phyloP scores from a whole-genome alignment of 2,888 invertebrate species.

The Taphrorychus bicolor region DNA sequence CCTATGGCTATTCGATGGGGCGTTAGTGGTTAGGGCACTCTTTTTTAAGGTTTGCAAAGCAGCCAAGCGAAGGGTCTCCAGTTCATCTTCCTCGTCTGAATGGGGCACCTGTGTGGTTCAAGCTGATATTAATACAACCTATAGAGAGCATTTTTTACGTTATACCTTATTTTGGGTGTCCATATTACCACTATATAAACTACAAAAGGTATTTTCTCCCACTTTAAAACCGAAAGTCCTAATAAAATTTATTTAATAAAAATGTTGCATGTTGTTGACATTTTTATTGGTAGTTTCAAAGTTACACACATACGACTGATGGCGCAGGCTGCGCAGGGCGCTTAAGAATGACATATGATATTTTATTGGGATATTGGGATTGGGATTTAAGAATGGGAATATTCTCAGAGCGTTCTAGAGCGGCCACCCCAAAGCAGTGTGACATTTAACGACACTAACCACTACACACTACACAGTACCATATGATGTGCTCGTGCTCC shows the following conservation, averaged over 20 bases:
- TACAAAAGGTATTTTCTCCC: background rate
- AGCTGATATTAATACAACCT: background rate
- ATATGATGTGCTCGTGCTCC: no score
- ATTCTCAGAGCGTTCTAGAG: no score
- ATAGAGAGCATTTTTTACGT: no score
- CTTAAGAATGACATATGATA: no score
- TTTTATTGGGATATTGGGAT: no score
- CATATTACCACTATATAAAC: background rate
- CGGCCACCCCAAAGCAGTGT: no score
- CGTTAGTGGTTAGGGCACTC: constrained; percentile 14
- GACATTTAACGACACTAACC: no score
- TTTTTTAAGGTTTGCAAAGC: constrained; percentile 61
- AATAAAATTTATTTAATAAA: background rate
- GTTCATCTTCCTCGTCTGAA: constrained; percentile 63
- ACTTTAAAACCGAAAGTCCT: background rate
- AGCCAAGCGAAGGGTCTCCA: constrained; percentile 62
- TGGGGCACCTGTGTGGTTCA: background rate
- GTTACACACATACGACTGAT: no score
- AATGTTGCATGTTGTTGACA: background rate
- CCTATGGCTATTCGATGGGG: background rate
- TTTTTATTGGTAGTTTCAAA: background rate
- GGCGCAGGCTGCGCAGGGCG: no score
- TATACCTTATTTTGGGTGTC: constrained; percentile 2
- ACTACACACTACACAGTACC: no score
- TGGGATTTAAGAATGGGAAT: no score